Conservation (phyloP, 1,140 invertebrate species). For the Aricia agestis region DNA sequence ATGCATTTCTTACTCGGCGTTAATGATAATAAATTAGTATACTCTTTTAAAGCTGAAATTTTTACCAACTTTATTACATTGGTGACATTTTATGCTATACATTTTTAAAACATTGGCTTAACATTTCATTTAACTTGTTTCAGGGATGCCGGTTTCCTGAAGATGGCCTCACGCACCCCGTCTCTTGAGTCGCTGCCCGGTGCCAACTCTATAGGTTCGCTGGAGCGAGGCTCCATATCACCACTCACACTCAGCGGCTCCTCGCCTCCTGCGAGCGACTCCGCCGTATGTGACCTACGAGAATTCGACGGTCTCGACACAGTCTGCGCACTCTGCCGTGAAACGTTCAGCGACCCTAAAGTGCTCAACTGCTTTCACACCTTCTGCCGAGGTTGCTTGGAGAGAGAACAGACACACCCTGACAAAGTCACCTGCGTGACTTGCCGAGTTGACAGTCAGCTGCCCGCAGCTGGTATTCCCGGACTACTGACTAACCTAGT, state of each 20-base stretch:
- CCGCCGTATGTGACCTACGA: conserved; percentile 83
- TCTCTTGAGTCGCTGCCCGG: conserved; percentile 92
- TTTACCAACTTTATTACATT: background rate
- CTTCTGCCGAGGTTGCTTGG: conserved; percentile 88
- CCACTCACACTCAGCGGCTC: conserved; percentile 88
- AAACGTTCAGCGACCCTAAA: conserved; percentile 84
- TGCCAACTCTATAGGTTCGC: conserved; percentile 91
- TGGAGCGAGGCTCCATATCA: conserved; percentile 83
- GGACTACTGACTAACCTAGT: conserved; percentile 81
- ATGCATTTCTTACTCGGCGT: background rate
- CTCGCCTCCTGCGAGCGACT: conserved; percentile 87
- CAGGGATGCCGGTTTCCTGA: conserved; percentile 77
- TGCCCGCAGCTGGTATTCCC: conserved; percentile 77
- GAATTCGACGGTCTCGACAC: conserved; percentile 77
- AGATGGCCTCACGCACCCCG: conserved; percentile 83
- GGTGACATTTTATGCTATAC: too few species aligned
- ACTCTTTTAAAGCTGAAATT: background rate
- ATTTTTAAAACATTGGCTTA: background rate
- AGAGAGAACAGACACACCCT: conserved; percentile 82
- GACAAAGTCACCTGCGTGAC: conserved; percentile 90
- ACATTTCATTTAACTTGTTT: conserved; percentile 46
- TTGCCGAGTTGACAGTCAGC: conserved; percentile 84
- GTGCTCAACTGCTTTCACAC: conserved; percentile 89
- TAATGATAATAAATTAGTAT: background rate
- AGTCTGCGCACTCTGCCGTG: conserved; percentile 89